Base-by-base conservation (phyloP, 2,888 invertebrate species). In the Ariolimax columbianus region DNA sequence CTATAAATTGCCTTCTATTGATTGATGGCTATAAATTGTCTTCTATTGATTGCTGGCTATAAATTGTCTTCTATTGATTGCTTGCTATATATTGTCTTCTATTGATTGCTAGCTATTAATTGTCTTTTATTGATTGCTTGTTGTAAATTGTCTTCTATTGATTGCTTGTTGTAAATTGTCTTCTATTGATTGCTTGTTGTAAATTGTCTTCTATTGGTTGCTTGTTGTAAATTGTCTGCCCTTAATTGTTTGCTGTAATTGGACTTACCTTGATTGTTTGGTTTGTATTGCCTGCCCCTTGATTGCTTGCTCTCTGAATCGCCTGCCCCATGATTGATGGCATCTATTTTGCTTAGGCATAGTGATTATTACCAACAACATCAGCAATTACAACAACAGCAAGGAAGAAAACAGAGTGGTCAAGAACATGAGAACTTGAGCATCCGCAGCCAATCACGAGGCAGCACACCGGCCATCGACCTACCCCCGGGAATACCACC, bases 341-440 rank as follows among this genome's bases (percentile, higher is more conserved):
- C 55, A 33, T 26, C 70, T 70, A 6, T 9, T 84, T 66, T 81
- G 81, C 33, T 4, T 81, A 85, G 85, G 85, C 77, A 85, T 63
- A 82, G 77, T 40, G 85, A 82, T 30, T 77, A 82, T 70, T 85
- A 85, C 68, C 59, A 70, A 33, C 81, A 85, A 59, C 85, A 81
- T 36, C 77, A 78, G 36, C 84, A 80, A 38, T 75, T 73, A 51
- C 85, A 59, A 33, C 82, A 63, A 30, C 47, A 51, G 23, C 23
- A 59, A 30, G 33, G 23, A 19, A 36, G 43, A 68, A 36, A 75
- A 59, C 63, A 23, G 2, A 82, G 81, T 63, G 75, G 77, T 77
- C 82, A 75, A 14, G 51, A 23, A 4, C 51, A 51, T 9, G 51
- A 51, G 19, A 51, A 33, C 1, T 33, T 51, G 2, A 55, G 51